These are phyloP conservation scores for Stratiolaelaps scimitus DNA, from an alignment of 1,140 invertebrate species.

Conservation along the genomic window DNA sequence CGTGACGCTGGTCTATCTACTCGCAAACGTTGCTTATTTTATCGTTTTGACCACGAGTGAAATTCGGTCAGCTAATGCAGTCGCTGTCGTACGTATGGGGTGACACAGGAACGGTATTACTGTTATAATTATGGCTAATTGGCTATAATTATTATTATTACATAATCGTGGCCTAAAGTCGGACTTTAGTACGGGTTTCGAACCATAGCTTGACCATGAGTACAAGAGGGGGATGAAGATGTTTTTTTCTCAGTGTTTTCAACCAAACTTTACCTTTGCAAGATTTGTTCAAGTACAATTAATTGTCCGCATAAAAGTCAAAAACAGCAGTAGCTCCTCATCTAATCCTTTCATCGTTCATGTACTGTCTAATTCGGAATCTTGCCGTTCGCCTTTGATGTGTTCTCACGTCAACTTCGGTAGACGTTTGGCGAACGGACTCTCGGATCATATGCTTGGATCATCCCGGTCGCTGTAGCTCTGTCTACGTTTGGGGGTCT, in stretches of 20 bases:
- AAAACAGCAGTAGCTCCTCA: neutral
- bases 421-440: constrained; percentile 66
- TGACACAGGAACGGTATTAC: too few relatives aligned
- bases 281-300: too few relatives aligned
- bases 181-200: too few relatives aligned
- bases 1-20: constrained; percentile 73
- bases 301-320: too few relatives aligned
- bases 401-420: constrained; percentile 36
- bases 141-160: too few relatives aligned
- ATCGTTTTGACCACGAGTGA: constrained; percentile 68
- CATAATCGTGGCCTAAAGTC: too few relatives aligned
- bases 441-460: constrained; percentile 57
- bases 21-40: constrained; percentile 82
- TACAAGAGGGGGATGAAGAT: neutral
- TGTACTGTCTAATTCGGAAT: constrained; percentile 17
- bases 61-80: constrained; percentile 69
- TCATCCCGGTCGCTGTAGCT: constrained; percentile 70
- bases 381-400: neutral
- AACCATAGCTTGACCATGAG: too few relatives aligned
- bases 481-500: constrained; percentile 70
- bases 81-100: constrained; percentile 80
- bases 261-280: too few relatives aligned
- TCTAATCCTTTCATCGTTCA: neutral
- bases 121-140: too few relatives aligned
- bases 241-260: neutral